These are phyloP conservation scores for Sympetrum striolatum DNA, from an alignment of 2,888 invertebrate species.

Conservation along the genomic window DNA sequence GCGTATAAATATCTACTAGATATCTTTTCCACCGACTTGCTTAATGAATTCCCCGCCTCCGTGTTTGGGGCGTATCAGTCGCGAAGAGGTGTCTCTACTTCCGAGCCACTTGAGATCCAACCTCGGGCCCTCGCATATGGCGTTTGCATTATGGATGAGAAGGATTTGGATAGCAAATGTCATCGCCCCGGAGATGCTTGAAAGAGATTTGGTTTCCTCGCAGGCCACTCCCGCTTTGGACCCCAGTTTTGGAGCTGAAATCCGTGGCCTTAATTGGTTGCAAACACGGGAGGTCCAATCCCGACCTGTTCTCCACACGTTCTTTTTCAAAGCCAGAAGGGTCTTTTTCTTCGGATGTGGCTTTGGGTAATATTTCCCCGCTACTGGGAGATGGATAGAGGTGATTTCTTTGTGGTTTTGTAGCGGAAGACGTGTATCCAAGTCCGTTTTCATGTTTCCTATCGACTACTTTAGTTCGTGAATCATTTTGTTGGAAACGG, in stretches of 20 bases:
- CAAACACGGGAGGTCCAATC: neutral
- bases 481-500: no score
- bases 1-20: no score
- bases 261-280: neutral
- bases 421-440: no score
- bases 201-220: neutral
- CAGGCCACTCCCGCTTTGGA: neutral
- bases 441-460: no score
- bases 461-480: no score
- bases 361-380: no score
- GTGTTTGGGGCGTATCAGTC: no score
- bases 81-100: no score
- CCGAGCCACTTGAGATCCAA: neutral
- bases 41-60: no score
- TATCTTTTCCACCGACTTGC: no score
- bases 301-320: neutral
- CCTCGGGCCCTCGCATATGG: neutral
- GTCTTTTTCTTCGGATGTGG: neutral
- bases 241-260: neutral
- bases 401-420: no score
- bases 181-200: neutral
- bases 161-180: slow-evolving; percentile 19
- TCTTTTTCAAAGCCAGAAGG: neutral
- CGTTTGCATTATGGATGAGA: slow-evolving; percentile 24
- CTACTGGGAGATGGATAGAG: no score